These are phyloP conservation scores for Chelonoidis abingdonii DNA, from an alignment of 2,113 vertebrate species.

Conservation along the genomic window DNA sequence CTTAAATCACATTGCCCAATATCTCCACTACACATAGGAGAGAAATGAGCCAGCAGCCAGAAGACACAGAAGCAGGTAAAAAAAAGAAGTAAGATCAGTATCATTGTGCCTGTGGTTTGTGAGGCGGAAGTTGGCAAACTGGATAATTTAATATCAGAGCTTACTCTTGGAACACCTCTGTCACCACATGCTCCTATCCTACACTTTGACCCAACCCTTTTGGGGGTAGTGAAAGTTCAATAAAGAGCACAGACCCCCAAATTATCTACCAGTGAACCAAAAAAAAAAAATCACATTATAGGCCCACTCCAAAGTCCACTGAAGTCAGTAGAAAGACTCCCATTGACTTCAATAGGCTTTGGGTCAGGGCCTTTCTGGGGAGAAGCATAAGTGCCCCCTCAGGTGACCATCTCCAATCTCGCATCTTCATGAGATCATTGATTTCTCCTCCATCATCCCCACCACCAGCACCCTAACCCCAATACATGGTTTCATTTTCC, in stretches of 20 bases:
- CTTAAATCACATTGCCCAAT: conserved; percentile 49
- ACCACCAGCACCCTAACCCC: not conserved
- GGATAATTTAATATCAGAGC: not conserved
- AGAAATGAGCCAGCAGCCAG: not conserved
- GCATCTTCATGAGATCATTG: not conserved
- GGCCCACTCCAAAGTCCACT: not conserved
- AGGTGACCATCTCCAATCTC: not conserved
- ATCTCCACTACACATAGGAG: conserved; percentile 29
- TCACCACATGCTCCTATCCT: not conserved
- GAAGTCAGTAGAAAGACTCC: not conserved
- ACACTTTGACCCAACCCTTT: not conserved
- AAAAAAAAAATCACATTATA: not conserved
- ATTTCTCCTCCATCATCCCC: not conserved
- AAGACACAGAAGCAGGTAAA: conserved; percentile 39
- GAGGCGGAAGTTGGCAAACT: not conserved
- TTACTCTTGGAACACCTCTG: not conserved
- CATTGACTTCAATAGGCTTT: not conserved
- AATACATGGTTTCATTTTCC: not conserved
- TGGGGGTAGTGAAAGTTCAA: not conserved
- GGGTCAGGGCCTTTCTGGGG: not conserved
- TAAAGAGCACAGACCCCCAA: not conserved
- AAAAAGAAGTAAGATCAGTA: conserved; percentile 32
- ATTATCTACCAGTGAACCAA: not conserved
- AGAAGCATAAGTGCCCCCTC: not conserved
- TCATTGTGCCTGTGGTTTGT: conserved; percentile 4